A percentile compares a stretch with the other conserved stretches of the same genome.
Evolutionary conservation across 1,140 invertebrate species (phyloP).

Genomic region (Arion vulgaris): DNA sequence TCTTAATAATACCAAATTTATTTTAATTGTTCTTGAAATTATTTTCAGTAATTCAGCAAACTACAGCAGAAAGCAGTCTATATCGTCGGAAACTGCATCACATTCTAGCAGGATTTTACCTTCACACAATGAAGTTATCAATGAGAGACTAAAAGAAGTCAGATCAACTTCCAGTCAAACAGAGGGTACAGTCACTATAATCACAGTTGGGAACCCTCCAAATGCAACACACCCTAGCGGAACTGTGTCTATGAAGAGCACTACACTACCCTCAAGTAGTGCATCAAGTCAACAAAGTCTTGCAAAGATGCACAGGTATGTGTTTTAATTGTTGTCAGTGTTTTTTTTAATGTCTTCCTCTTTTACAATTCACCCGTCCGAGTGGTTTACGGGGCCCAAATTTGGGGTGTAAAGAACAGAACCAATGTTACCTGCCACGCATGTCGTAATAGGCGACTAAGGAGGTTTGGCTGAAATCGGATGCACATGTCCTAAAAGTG

Average conservation of each 20-base stretch:
- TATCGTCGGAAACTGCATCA: background rate
- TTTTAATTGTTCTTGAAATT: too few species aligned
- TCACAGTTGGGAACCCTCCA: conserved; percentile 67
- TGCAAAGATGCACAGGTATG: conserved; percentile 50
- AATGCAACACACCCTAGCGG: conserved; percentile 58
- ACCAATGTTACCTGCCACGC: too few species aligned
- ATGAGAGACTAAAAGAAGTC: conserved; percentile 50
- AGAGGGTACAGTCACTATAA: conserved; percentile 69
- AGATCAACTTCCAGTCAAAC: conserved; percentile 68
- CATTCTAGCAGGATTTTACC: background rate
- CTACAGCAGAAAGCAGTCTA: background rate
- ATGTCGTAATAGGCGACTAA: too few species aligned
- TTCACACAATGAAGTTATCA: background rate
- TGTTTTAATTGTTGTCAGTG: conserved; percentile 34
- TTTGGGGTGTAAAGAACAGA: too few species aligned
- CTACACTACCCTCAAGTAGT: conserved; percentile 41
- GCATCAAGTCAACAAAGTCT: conserved; percentile 62
- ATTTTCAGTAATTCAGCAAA: background rate
- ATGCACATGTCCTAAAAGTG: too few species aligned
- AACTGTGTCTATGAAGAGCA: conserved; percentile 57
- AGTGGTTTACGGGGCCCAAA: too few species aligned
- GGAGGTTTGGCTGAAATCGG: too few species aligned
- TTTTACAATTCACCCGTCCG: too few species aligned
- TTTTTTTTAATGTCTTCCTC: background rate
- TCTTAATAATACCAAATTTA: too few species aligned